Percentiles rank a stretch among this genome's conserved stretches.
Conservation (phyloP, 2,888 invertebrate genomes). For the Laspeyria flexula region DNA sequence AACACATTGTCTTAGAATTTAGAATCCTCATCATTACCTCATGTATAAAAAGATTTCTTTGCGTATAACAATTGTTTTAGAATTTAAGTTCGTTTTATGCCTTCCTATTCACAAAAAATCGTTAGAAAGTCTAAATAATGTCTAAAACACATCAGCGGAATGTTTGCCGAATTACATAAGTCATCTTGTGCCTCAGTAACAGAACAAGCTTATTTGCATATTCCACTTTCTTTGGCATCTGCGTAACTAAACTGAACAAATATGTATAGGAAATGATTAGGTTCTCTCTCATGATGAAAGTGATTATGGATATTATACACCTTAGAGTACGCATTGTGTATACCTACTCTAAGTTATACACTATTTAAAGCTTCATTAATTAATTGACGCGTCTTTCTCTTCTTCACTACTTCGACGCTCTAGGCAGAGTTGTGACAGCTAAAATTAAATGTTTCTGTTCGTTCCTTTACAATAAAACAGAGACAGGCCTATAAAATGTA, state of each 20-base stretch:
- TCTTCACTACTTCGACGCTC: too few relatives aligned
- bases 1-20: too few relatives aligned
- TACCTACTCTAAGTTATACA: too few relatives aligned
- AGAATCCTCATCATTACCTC: not conserved
- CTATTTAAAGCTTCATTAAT: too few relatives aligned
- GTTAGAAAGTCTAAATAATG: conserved; percentile 34
- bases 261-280: conserved; percentile 8
- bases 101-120: not conserved
- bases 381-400: too few relatives aligned
- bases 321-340: too few relatives aligned
- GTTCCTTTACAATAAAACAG: too few relatives aligned
- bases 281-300: conserved; percentile 39
- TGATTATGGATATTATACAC: not conserved
- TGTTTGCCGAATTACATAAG: conserved; percentile 33
- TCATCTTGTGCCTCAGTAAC: conserved; percentile 29
- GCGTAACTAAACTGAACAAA: conserved; percentile 37
- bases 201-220: conserved; percentile 42
- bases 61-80: not conserved
- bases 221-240: conserved; percentile 51
- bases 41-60: not conserved
- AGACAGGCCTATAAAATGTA: too few relatives aligned
- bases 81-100: conserved; percentile 2
- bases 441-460: too few relatives aligned
- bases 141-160: conserved; percentile 13
- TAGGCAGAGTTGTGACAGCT: too few relatives aligned